phyloP scores from a whole-genome alignment of 2,797 vertebrate genomes.

The Siniperca obscura region DNA sequence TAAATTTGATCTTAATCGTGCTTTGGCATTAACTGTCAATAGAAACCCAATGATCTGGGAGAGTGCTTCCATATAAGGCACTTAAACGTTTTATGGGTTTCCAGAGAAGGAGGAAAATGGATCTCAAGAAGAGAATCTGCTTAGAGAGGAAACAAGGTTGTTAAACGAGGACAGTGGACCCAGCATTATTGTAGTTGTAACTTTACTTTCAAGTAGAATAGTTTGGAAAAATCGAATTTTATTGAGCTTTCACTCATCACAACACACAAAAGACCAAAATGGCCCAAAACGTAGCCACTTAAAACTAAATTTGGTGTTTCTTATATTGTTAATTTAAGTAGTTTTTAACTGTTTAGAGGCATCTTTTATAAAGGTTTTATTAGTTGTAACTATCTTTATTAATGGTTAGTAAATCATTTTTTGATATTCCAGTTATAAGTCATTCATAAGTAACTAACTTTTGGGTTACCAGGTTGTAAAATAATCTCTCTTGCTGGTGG shows the following conservation, averaged over 20 bases:
- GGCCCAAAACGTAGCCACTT: neutral
- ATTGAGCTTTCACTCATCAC: neutral
- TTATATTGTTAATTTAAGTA: no score
- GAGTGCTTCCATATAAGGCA: neutral
- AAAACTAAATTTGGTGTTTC: neutral
- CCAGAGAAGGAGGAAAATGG: slow-evolving; percentile 15
- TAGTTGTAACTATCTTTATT: neutral
- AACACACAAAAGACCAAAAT: neutral
- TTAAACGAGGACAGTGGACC: neutral
- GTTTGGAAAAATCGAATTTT: neutral
- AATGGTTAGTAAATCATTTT: neutral
- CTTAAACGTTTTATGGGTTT: slow-evolving; percentile 13
- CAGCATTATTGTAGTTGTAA: neutral
- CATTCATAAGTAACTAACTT: neutral
- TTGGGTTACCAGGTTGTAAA: neutral
- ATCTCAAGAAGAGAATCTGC: neutral
- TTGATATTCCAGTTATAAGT: neutral
- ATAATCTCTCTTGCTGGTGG: neutral
- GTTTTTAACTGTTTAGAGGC: no score
- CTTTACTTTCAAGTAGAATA: neutral
- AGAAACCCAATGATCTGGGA: slow-evolving; percentile 47
- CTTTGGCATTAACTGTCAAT: neutral
- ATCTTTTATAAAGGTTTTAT: neutral
- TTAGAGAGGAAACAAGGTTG: no score
- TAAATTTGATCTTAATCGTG: slow-evolving; percentile 52